These are phyloP conservation scores for Cervus canadensis DNA, from an alignment of 2,113 vertebrate species.

Conservation along the genomic window DNA sequence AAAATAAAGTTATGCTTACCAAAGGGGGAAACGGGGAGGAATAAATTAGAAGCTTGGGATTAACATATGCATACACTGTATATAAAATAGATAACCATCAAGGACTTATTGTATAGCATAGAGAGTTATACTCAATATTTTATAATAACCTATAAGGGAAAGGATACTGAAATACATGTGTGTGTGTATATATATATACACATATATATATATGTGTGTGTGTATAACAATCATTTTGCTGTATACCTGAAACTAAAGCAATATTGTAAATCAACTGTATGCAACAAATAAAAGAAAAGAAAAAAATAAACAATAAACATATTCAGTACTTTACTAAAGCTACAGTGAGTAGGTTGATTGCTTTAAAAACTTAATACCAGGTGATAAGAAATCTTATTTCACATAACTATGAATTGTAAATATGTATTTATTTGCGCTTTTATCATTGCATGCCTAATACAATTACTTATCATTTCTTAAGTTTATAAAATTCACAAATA, in stretches of 20 bases:
- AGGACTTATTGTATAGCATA: not conserved
- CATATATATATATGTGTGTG: not conserved
- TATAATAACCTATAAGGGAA: not conserved
- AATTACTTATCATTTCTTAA: not conserved
- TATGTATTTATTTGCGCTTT: not conserved
- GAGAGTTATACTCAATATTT: not conserved
- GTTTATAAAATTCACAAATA: not conserved
- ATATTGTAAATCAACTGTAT: not conserved
- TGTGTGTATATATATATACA: accelerated
- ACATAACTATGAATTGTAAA: not conserved
- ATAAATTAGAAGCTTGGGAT: not conserved
- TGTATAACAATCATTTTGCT: not conserved
- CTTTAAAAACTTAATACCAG: not conserved
- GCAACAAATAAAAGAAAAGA: not conserved
- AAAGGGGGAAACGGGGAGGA: not conserved
- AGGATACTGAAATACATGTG: not conserved
- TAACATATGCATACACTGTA: not conserved
- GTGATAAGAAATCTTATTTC: not conserved
- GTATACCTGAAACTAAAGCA: not conserved
- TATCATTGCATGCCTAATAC: not conserved
- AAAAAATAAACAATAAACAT: not conserved
- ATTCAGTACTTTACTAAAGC: not conserved
- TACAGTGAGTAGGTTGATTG: not conserved
- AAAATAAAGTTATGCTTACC: not conserved
- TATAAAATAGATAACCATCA: not conserved